Percentiles rank a stretch among this genome's conserved stretches.
These are phyloP conservation scores for Aegotheles bennettii DNA, from an alignment of 2,113 vertebrate species.

Conservation along the genomic window DNA sequence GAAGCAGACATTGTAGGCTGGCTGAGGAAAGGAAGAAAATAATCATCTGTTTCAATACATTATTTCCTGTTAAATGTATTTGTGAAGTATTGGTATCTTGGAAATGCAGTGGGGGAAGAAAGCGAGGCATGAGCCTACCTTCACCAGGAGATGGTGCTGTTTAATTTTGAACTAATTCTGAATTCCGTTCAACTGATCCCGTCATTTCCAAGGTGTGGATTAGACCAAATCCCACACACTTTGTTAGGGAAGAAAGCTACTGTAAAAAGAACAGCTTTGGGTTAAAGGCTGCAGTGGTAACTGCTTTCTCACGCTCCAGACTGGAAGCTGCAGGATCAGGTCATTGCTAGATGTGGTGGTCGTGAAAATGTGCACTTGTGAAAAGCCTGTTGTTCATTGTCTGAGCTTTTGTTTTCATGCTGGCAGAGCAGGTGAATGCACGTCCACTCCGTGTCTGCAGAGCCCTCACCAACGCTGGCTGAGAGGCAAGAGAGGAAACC, in stretches of 20 bases:
- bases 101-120: not conserved
- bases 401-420: not conserved
- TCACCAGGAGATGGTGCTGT: constrained; percentile 57
- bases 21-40: not conserved
- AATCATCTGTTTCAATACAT: not conserved
- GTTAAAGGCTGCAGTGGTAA: not conserved
- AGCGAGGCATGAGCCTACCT: not conserved
- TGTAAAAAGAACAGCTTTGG: not conserved
- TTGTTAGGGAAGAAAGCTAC: not conserved
- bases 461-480: not conserved
- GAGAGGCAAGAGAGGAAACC: not conserved
- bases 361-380: not conserved
- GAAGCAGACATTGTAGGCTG: not conserved
- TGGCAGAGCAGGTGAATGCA: not conserved
- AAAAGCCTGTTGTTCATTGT: not conserved
- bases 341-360: not conserved
- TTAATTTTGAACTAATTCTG: not conserved
- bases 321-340: not conserved
- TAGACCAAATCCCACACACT: not conserved
- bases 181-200: not conserved
- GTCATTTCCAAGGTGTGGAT: not conserved
- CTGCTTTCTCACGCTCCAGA: not conserved
- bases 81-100: not conserved
- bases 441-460: not conserved
- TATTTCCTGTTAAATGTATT: not conserved